A percentile compares a stretch with the other conserved stretches of the same genome.
Conservation (phyloP, 2,797 vertebrate genomes). For the Sebastolobus alascanus region DNA sequence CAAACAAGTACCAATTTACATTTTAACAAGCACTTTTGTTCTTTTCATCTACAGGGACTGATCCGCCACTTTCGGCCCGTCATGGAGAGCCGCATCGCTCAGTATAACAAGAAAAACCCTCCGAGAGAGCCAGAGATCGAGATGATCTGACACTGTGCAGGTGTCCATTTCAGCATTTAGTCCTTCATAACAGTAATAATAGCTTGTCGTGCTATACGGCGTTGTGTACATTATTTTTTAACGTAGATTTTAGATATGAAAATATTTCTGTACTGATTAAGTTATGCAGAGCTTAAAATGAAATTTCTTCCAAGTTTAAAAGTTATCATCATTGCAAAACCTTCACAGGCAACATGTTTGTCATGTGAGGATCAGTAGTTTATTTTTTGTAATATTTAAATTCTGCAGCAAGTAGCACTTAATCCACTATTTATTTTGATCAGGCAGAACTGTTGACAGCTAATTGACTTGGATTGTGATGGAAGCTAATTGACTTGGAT, state of each 20-base stretch:
- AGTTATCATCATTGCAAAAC: not conserved
- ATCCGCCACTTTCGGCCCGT: constrained; percentile 92
- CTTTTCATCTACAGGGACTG: constrained; percentile 84
- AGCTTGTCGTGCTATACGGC: not conserved
- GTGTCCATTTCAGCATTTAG: not conserved
- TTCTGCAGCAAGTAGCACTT: not conserved
- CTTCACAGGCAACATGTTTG: not conserved
- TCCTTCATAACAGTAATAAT: not conserved
- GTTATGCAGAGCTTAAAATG: not conserved
- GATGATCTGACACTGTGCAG: constrained; percentile 56
- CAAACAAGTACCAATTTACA: constrained; percentile 2
- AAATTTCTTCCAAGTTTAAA: not conserved
- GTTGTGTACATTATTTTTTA: not conserved
- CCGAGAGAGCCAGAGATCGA: constrained; percentile 55
- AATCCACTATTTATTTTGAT: not conserved
- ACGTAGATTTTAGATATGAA: not conserved
- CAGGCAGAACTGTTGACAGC: not conserved
- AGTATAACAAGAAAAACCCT: constrained; percentile 76
- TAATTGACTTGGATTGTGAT: not conserved
- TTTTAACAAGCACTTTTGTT: not conserved
- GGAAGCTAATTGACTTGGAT: not conserved
- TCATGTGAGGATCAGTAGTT: not conserved
- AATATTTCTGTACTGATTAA: not conserved
- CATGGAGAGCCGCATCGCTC: constrained; percentile 89
- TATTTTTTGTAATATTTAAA: not conserved